These are phyloP conservation scores for Drosophila atroscutellata DNA, from an alignment of 2,888 invertebrate species.

Conservation along the genomic window DNA sequence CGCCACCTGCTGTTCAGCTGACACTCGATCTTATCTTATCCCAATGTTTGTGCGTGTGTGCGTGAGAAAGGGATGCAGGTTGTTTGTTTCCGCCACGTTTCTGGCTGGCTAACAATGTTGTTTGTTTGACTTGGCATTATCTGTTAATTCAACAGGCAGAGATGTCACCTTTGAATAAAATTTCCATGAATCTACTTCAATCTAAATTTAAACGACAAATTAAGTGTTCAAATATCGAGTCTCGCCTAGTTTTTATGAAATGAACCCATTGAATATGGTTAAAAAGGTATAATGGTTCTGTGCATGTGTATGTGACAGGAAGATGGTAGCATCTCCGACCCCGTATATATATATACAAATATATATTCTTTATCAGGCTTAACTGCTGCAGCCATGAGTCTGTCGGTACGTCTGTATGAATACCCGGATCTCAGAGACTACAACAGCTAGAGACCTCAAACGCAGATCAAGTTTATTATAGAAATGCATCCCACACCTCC, in stretches of 20 bases:
- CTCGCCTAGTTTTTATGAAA: conserved; percentile 3
- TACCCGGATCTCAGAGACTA: too few species aligned
- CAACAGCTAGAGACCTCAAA: too few species aligned
- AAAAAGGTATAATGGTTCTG: not conserved
- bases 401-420: too few species aligned
- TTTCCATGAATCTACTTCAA: conserved; percentile 67
- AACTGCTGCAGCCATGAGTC: too few species aligned
- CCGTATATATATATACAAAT: too few species aligned
- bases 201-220: conserved; percentile 33
- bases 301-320: too few species aligned
- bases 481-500: too few species aligned
- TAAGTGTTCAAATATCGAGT: conserved; percentile 38
- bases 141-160: conserved; percentile 50
- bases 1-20: conserved; percentile 44
- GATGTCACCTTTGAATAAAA: conserved; percentile 58
- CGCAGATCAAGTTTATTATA: too few species aligned
- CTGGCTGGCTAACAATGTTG: conserved; percentile 4
- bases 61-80: conserved; percentile 66
- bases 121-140: conserved; percentile 44
- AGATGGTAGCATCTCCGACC: too few species aligned
- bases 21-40: conserved; percentile 61
- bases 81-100: conserved; percentile 67
- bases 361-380: too few species aligned
- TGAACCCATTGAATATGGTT: not conserved
- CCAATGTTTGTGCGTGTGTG: conserved; percentile 32